Evolutionary conservation across 1,140 invertebrate species (phyloP).

Genomic region (Zaprionus ghesquierei): DNA sequence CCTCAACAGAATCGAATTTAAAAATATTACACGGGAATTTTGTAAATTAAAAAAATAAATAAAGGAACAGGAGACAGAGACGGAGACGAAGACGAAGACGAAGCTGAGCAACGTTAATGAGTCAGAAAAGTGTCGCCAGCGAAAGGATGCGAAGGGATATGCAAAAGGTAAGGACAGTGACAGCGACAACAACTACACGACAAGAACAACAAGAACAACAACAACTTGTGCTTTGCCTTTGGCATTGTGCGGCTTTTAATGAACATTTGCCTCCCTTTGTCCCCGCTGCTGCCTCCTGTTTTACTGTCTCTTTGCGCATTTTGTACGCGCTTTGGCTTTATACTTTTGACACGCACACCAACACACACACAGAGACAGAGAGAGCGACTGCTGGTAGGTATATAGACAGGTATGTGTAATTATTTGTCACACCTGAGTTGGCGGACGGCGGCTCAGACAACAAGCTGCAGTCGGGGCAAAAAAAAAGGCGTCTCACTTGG

Average conservation of each 20-base stretch:
- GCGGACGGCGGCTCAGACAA: slow-evolving; percentile 56
- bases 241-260: slow-evolving; percentile 44
- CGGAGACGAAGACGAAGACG: too few species aligned
- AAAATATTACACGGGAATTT: slow-evolving; percentile 11
- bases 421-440: slow-evolving; percentile 81
- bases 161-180: not conserved
- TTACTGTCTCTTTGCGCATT: slow-evolving; percentile 49
- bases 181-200: not conserved
- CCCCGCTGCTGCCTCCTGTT: slow-evolving; percentile 17
- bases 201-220: slow-evolving; percentile 1
- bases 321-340: slow-evolving; percentile 48
- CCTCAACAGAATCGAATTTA: slow-evolving; percentile 7
- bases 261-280: slow-evolving; percentile 23
- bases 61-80: too few species aligned
- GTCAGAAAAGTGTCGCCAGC: slow-evolving; percentile 69
- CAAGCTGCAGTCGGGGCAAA: slow-evolving; percentile 16
- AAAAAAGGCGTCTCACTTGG: slow-evolving; percentile 75
- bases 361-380: slow-evolving; percentile 1
- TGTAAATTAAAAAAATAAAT: slow-evolving; percentile 1
- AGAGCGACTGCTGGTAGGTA: slow-evolving; percentile 5
- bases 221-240: slow-evolving; percentile 28
- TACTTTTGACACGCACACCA: slow-evolving; percentile 60
- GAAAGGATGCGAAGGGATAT: slow-evolving; percentile 5
- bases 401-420: slow-evolving; percentile 74
- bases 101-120: slow-evolving; percentile 54